Percentiles rank a stretch among this genome's conserved stretches.
These are phyloP conservation scores for Fragum fragum DNA, from an alignment of 2,888 invertebrate genomes.

Conservation along the genomic window DNA sequence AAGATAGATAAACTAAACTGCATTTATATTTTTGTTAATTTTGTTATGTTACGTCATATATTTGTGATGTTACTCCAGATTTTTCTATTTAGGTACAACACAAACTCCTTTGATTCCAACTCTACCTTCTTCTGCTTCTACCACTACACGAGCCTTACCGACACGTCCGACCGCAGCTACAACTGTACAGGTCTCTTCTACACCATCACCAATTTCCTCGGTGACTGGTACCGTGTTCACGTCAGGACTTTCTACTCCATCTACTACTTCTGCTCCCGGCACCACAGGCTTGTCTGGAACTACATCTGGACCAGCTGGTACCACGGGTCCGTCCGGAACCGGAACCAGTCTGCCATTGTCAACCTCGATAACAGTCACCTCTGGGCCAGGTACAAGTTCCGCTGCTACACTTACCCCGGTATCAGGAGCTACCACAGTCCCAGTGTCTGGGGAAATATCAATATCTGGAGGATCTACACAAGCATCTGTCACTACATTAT, in stretches of 20 bases:
- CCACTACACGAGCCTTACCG: not conserved
- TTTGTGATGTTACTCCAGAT: too few species aligned
- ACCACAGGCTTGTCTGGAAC: not conserved
- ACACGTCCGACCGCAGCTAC: not conserved
- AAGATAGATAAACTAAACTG: too few species aligned
- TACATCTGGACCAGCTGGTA: constrained; percentile 11
- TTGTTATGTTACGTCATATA: too few species aligned
- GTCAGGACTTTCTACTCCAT: not conserved
- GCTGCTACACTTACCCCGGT: not conserved
- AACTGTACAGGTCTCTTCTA: not conserved
- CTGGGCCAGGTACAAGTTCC: not conserved
- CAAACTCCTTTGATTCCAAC: not conserved
- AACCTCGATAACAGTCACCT: not conserved
- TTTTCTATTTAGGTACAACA: constrained; percentile 11
- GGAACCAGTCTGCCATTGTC: constrained; percentile 12
- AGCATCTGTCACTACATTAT: not conserved
- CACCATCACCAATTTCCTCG: not conserved
- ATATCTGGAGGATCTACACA: constrained; percentile 7
- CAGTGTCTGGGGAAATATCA: not conserved
- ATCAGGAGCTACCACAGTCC: not conserved
- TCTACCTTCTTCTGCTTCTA: not conserved
- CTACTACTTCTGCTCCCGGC: constrained; percentile 6
- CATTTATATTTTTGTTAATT: too few species aligned
- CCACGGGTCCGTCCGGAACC: not conserved
- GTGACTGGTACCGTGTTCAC: constrained; percentile 14